Evolutionary conservation across 2,888 invertebrate genomes (phyloP).

Genomic region (Heliconius charithonia): DNA sequence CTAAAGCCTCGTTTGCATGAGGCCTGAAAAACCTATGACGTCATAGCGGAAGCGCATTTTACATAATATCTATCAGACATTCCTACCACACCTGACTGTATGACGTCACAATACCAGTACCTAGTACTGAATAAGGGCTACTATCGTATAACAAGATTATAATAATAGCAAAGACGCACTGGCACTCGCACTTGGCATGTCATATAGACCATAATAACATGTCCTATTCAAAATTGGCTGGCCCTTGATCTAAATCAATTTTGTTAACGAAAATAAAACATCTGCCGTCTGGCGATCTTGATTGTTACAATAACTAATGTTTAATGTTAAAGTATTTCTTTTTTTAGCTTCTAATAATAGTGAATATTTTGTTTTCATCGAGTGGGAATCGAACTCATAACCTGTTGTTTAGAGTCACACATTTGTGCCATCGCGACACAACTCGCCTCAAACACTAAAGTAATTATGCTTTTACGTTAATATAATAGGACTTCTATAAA

Average conservation of each 20-base stretch:
- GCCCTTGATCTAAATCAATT: slow-evolving; percentile 76
- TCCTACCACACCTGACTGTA: slow-evolving; percentile 60
- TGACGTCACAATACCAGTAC: slow-evolving; percentile 36
- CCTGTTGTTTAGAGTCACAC: too few relatives aligned
- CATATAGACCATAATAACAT: slow-evolving; percentile 74
- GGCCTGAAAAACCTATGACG: slow-evolving; percentile 48
- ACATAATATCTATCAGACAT: slow-evolving; percentile 51
- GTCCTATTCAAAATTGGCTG: slow-evolving; percentile 61
- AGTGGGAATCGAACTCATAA: too few relatives aligned
- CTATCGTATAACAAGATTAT: slow-evolving; percentile 46
- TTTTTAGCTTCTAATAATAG: too few relatives aligned
- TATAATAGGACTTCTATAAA: too few relatives aligned
- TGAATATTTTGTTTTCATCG: too few relatives aligned
- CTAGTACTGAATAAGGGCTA: slow-evolving; percentile 35
- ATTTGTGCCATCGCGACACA: too few relatives aligned
- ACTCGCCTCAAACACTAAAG: too few relatives aligned
- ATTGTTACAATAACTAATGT: not conserved
- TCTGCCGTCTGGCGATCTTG: slow-evolving; percentile 49
- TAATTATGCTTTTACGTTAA: too few relatives aligned
- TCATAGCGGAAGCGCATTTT: slow-evolving; percentile 51
- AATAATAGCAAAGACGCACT: slow-evolving; percentile 73
- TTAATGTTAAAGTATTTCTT: not conserved
- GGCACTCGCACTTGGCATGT: slow-evolving; percentile 76
- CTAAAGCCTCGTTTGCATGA: not conserved
- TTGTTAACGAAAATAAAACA: slow-evolving; percentile 57